Conservation (phyloP, 2,113 vertebrate species). For the Nesoenas mayeri region DNA sequence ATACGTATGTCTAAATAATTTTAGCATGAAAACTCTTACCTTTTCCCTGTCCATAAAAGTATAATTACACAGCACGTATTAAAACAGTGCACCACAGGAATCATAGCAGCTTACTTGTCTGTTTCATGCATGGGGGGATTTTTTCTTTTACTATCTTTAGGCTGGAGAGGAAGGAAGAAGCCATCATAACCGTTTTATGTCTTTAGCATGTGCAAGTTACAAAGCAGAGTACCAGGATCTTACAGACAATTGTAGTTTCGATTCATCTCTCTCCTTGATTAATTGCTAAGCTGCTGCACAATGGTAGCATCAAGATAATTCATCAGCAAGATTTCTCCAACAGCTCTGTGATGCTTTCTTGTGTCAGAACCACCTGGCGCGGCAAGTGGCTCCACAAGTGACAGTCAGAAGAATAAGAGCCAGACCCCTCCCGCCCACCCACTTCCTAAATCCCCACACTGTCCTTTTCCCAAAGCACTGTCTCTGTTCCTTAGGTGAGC, state of each 20-base stretch:
- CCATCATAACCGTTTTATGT: neutral
- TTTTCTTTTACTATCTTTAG: neutral
- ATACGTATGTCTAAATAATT: conserved; percentile 47
- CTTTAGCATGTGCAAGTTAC: conserved; percentile 10
- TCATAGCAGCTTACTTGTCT: neutral
- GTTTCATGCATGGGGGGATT: neutral
- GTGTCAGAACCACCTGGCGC: neutral
- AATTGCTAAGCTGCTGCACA: conserved; percentile 17
- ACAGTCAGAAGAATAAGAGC: neutral
- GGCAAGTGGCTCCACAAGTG: neutral
- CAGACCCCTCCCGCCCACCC: neutral
- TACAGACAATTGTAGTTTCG: neutral
- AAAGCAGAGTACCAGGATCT: neutral
- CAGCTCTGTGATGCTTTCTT: neutral
- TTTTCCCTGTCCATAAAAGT: conserved; percentile 31
- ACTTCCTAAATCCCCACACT: neutral
- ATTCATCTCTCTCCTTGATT: conserved; percentile 41
- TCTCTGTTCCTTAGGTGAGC: neutral
- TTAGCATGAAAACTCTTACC: conserved; percentile 14
- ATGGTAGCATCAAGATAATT: neutral
- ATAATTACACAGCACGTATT: neutral
- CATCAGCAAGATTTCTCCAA: neutral
- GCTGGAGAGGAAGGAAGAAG: conserved; percentile 29
- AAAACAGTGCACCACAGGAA: neutral
- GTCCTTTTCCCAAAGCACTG: neutral